phyloP scores from a whole-genome alignment of 1,140 invertebrate species.

The Hylaeus volcanicus region DNA sequence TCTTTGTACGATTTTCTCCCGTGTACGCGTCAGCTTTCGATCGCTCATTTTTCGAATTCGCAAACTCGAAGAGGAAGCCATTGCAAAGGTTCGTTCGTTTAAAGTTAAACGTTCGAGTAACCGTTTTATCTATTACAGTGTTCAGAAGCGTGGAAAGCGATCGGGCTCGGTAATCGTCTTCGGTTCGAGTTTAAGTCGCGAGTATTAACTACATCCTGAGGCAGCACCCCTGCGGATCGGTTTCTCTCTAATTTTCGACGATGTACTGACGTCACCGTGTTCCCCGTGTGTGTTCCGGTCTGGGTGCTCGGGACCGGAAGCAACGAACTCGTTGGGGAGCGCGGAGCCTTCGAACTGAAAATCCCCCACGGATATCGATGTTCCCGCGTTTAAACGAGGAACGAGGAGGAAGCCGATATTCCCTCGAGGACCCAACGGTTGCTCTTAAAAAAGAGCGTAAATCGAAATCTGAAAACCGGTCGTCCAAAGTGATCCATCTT shows the following conservation, averaged over 20 bases:
- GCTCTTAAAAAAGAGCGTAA: neutral
- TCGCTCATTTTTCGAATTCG: neutral
- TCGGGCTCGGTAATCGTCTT: conserved; percentile 71
- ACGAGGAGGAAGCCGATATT: conserved; percentile 53
- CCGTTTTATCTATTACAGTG: conserved; percentile 53
- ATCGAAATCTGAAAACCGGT: conserved; percentile 1
- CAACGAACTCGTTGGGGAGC: conserved; percentile 58
- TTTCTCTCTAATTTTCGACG: conserved; percentile 68
- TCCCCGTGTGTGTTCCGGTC: conserved; percentile 70
- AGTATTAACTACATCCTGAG: conserved; percentile 74
- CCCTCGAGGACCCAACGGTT: conserved; percentile 33
- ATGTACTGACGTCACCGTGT: conserved; percentile 59
- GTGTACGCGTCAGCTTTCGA: conserved; percentile 53
- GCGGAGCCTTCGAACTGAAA: conserved; percentile 44
- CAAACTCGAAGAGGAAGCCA: too few species aligned
- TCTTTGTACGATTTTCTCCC: conserved; percentile 9
- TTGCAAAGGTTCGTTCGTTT: neutral
- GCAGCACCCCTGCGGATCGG: conserved; percentile 72
- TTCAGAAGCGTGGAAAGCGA: conserved; percentile 69
- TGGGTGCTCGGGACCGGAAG: conserved; percentile 69
- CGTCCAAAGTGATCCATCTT: neutral
- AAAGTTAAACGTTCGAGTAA: neutral
- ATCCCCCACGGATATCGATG: conserved; percentile 62
- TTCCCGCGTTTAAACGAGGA: conserved; percentile 49
- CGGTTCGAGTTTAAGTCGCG: conserved; percentile 58